Conservation (phyloP, 2,888 invertebrate genomes). For the Tromatobia lineatoria region DNA sequence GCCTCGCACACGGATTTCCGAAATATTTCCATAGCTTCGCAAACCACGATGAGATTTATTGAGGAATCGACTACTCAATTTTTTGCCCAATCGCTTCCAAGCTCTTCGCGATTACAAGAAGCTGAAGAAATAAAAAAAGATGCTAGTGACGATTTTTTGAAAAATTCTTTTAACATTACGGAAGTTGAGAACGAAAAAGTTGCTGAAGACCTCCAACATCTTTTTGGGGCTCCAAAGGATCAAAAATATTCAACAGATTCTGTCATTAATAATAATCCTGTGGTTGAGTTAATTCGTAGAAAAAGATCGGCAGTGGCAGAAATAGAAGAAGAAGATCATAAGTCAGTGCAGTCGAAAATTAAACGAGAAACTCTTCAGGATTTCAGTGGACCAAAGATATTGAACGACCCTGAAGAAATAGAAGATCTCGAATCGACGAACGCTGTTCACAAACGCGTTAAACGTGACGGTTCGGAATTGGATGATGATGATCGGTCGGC, state of each 20-base stretch:
- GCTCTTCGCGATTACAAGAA: neutral
- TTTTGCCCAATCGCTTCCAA: neutral
- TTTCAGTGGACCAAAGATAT: slow-evolving; percentile 56
- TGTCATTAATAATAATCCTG: slow-evolving; percentile 11
- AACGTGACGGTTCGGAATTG: slow-evolving; percentile 58
- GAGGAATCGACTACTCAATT: neutral
- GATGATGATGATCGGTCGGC: slow-evolving; percentile 25
- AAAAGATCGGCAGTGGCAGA: slow-evolving; percentile 28
- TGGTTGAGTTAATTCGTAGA: slow-evolving; percentile 37
- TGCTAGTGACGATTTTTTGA: neutral
- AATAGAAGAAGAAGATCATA: neutral
- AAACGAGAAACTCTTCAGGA: slow-evolving; percentile 51
- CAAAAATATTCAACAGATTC: neutral
- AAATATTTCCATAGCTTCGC: neutral
- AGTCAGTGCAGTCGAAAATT: neutral
- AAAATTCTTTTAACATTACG: neutral
- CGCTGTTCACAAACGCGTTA: slow-evolving; percentile 63
- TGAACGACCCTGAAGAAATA: slow-evolving; percentile 50
- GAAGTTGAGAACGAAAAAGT: neutral
- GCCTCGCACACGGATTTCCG: neutral
- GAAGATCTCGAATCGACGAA: slow-evolving; percentile 18
- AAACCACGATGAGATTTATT: neutral
- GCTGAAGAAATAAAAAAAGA: neutral
- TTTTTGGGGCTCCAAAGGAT: slow-evolving; percentile 51
- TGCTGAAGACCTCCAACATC: slow-evolving; percentile 38